Evolutionary conservation across 1,140 invertebrate genomes (phyloP).

Genomic region (Zaprionus lachaisei): DNA sequence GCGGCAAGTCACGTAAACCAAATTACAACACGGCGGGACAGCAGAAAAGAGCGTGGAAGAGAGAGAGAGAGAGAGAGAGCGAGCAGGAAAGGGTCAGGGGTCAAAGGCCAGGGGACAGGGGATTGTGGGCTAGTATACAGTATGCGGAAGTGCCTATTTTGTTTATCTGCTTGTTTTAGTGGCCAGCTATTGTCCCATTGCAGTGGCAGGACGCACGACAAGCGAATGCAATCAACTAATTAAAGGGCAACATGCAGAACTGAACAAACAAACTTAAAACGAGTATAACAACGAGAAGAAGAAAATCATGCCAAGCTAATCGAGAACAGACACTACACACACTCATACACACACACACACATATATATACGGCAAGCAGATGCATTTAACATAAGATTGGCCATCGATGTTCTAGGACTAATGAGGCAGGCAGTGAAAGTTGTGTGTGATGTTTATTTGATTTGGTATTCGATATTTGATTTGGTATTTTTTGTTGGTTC

Average conservation of each 20-base stretch:
- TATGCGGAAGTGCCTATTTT: slow-evolving; percentile 14
- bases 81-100: not conserved
- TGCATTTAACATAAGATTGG: slow-evolving; percentile 36
- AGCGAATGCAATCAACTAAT: slow-evolving; percentile 75
- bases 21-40: not conserved
- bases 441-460: slow-evolving; percentile 58
- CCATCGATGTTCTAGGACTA: slow-evolving; percentile 38
- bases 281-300: slow-evolving; percentile 4
- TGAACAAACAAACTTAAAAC: slow-evolving; percentile 40
- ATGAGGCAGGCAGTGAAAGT: slow-evolving; percentile 62
- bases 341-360: slow-evolving; percentile 36
- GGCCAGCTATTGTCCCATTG: slow-evolving; percentile 34
- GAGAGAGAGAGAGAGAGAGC: not conserved
- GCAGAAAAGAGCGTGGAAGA: not conserved
- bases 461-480: slow-evolving; percentile 34
- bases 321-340: slow-evolving; percentile 10
- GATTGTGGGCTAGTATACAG: not conserved
- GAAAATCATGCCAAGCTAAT: slow-evolving; percentile 38
- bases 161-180: slow-evolving; percentile 7
- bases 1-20: slow-evolving; percentile 15
- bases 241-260: slow-evolving; percentile 66
- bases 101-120: not conserved
- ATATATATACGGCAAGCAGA: slow-evolving; percentile 38
- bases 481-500: slow-evolving; percentile 38
- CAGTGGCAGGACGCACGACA: slow-evolving; percentile 37